These are phyloP conservation scores for Drosophila novamexicana DNA, from an alignment of 1,140 invertebrate genomes.

Conservation along the genomic window DNA sequence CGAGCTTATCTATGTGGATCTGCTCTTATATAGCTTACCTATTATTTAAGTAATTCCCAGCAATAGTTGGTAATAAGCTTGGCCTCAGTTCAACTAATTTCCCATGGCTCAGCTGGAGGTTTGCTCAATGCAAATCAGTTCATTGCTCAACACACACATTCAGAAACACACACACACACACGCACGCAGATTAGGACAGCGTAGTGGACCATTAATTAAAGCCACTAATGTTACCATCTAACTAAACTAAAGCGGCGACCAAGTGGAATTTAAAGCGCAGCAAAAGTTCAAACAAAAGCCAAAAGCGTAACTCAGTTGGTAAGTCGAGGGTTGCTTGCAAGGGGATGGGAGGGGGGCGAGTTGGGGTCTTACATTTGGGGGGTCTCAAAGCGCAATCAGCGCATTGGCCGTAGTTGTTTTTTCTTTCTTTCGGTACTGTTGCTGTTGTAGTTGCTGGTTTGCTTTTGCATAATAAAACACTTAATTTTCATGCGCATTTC, in stretches of 20 bases:
- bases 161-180: constrained; percentile 3
- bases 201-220: constrained; percentile 69
- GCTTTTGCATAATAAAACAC: constrained; percentile 82
- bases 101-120: constrained; percentile 48
- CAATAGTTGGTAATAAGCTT: constrained; percentile 33
- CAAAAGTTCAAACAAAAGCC: constrained; percentile 64
- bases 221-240: constrained; percentile 76
- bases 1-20: no score
- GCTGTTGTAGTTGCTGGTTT: constrained; percentile 5
- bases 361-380: constrained; percentile 19
- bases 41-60: constrained; percentile 21
- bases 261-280: constrained; percentile 40
- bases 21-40: background rate
- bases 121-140: constrained; percentile 61
- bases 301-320: constrained; percentile 63
- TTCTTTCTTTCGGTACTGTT: constrained; percentile 1
- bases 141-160: constrained; percentile 56
- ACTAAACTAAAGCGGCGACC: constrained; percentile 41
- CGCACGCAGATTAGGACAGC: constrained; percentile 4
- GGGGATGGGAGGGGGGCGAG: background rate
- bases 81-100: constrained; percentile 55
- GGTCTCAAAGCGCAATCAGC: constrained; percentile 65
- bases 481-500: constrained; percentile 82
- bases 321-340: background rate
- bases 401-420: constrained; percentile 40